phyloP scores from a whole-genome alignment of 2,113 vertebrate species.

The Thymallus thymallus region DNA sequence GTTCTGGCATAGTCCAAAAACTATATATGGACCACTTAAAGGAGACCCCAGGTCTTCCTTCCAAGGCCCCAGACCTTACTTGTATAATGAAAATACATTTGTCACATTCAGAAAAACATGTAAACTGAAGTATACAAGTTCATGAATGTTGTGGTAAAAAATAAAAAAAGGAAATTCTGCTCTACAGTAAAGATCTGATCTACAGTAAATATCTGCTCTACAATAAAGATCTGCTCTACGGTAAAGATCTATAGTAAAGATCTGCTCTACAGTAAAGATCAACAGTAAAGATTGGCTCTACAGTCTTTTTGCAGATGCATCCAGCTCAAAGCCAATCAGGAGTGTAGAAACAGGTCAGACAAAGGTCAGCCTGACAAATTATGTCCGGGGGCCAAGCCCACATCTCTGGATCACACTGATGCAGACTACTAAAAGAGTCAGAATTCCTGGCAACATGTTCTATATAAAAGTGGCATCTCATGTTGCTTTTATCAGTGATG shows the following conservation, averaged over 20 bases:
- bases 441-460: neutral
- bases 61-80: too few species aligned
- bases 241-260: too few species aligned
- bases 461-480: too few species aligned
- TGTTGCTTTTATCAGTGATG: too few species aligned
- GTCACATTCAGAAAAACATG: neutral
- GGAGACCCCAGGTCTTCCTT: too few species aligned
- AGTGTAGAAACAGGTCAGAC: constrained; percentile 6
- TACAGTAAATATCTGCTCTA: too few species aligned
- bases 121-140: neutral
- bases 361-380: constrained; percentile 8
- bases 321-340: constrained; percentile 1
- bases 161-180: neutral
- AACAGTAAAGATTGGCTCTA: neutral
- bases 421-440: neutral
- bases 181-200: too few species aligned
- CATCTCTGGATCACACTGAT: constrained; percentile 13
- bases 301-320: neutral
- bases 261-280: too few species aligned
- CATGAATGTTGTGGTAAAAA: neutral
- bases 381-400: neutral
- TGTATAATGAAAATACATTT: too few species aligned
- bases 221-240: too few species aligned
- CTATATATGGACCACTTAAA: too few species aligned
- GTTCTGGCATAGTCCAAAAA: too few species aligned